Percentiles rank a stretch among this genome's conserved stretches.
Evolutionary conservation across 2,797 vertebrate species (phyloP).

Genomic region (Oophaga sylvatica): DNA sequence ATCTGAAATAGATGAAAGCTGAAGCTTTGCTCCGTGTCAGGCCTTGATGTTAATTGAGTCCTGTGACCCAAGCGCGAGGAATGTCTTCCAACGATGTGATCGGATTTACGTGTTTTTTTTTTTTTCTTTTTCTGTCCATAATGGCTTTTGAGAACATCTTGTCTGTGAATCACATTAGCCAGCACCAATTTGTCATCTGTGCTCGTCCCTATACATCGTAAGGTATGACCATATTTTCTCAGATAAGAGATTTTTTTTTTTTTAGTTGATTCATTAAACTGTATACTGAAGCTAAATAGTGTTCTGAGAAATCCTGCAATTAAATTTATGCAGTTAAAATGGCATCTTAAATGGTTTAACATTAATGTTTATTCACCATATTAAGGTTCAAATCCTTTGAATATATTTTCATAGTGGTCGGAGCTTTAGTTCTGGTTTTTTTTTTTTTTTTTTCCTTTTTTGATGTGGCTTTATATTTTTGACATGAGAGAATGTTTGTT

Average conservation of each 20-base stretch:
- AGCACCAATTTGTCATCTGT: constrained; percentile 28
- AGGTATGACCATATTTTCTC: background rate
- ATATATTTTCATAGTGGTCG: no score
- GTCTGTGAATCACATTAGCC: constrained; percentile 21
- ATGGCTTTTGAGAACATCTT: constrained; percentile 55
- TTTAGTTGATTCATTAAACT: background rate
- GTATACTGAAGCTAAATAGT: no score
- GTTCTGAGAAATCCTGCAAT: background rate
- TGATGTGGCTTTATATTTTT: no score
- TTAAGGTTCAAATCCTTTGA: no score
- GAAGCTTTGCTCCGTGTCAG: constrained; percentile 80
- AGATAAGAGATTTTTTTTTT: background rate
- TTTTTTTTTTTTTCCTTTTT: no score
- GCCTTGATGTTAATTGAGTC: constrained; percentile 81
- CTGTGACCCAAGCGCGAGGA: constrained; percentile 79
- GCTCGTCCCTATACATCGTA: background rate
- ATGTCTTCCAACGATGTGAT: constrained; percentile 71
- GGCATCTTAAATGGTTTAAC: background rate
- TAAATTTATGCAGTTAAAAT: background rate
- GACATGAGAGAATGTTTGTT: no score
- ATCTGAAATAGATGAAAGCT: constrained; percentile 86
- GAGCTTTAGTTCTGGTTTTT: no score
- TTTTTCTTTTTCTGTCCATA: constrained; percentile 3
- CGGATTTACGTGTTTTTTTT: constrained; percentile 59
- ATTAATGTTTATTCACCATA: background rate